These are phyloP conservation scores for Sula dactylatra DNA, from an alignment of 2,113 vertebrate species.

Conservation along the genomic window DNA sequence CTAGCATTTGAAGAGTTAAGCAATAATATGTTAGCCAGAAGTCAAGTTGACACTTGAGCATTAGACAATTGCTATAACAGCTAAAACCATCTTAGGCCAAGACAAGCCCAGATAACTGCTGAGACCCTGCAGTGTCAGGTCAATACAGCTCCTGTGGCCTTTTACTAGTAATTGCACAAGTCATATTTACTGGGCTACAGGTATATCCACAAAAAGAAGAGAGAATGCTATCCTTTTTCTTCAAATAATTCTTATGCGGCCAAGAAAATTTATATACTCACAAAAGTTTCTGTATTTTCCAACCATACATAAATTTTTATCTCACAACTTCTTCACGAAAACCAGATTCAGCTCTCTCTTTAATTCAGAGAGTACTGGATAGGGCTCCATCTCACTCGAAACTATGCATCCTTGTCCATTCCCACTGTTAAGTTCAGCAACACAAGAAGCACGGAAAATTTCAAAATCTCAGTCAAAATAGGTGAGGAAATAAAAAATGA, in stretches of 20 bases:
- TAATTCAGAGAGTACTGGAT: neutral
- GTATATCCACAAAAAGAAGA: neutral
- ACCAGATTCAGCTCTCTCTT: neutral
- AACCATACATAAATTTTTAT: neutral
- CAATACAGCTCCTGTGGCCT: neutral
- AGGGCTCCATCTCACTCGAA: neutral
- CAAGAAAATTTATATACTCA: neutral
- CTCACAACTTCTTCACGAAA: neutral
- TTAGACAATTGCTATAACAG: neutral
- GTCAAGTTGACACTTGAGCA: neutral
- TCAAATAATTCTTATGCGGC: neutral
- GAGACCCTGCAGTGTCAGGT: neutral
- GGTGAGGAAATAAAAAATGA: fast-evolving
- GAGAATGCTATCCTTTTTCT: neutral
- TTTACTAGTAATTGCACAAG: neutral
- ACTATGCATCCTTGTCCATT: neutral
- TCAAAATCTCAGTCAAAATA: neutral
- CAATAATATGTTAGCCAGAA: neutral
- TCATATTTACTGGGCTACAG: neutral
- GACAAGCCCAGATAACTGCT: neutral
- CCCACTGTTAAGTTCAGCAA: neutral
- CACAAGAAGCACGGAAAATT: neutral
- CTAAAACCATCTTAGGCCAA: neutral
- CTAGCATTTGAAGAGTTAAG: neutral
- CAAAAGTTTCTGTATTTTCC: neutral